Base-by-base conservation (phyloP, 2,113 vertebrate species). In the Artemisiospiza belli region DNA sequence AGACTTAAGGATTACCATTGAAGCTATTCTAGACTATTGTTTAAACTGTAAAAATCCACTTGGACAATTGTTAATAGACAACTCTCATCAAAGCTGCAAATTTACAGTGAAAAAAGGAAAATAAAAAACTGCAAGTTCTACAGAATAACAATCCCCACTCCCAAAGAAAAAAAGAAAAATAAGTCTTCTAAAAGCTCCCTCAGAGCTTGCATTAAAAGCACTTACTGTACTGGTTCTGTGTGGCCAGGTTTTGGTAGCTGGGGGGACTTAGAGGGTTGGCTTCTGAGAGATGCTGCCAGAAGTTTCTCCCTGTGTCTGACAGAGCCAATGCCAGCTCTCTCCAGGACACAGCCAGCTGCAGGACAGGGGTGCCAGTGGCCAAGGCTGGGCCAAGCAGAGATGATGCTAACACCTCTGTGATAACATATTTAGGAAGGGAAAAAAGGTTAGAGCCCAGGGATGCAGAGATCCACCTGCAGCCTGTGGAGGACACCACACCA, bases 151-250 rank as follows among this genome's bases (percentile, higher is more conserved):
- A 93, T 93, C 63, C 96, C 92, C 46, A 31, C 93, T 92, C 94
- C 85, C 14, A 70, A 93, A 83, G 12, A 82, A 97, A 91, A 94
- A 64, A 74, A 30, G 87, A 96, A 97, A 51, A 69, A 9, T 4
- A 17, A n/a, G 91, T 85, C 87, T 96, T 97, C 58, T 95, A 23
- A 97, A 96, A 97, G 92, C 41, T 52, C 86, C 92, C 95, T 97
- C 86, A 93, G 79, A 96, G 94, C 96, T 96, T 97, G 96, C 5
- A 30, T 95, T 97, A 96, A 72, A 97, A 98, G 46, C 97, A 95
- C 96, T 97, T 97, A 97, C 89, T 33, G 28, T 20, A 39, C 27
- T 68, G 28, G 13, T 35, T 58, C 57, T 81, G 8, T 12, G 15
- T 58, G 52, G 43, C 28, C 43, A 47, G 28, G 12, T 57, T 31